A percentile compares a stretch with the other conserved stretches of the same genome.
Evolutionary conservation across 2,113 vertebrate species (phyloP).

Genomic region (Otocyon megalotis): DNA sequence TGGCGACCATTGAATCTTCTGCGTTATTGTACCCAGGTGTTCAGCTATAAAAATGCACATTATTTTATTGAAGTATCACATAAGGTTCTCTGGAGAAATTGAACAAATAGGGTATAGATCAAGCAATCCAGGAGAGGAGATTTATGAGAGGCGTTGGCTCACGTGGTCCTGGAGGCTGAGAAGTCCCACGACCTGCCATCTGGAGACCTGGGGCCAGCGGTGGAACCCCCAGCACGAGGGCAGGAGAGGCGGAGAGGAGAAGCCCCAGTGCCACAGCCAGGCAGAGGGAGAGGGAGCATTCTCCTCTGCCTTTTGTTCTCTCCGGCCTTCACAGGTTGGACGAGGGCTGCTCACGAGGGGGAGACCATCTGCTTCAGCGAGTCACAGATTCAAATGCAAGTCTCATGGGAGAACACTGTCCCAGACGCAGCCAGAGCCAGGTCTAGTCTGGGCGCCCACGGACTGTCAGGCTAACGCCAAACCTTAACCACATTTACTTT

Average conservation of each 20-base stretch:
- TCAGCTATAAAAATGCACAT: not conserved
- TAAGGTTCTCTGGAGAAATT: not conserved
- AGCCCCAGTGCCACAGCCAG: accelerated
- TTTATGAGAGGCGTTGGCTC: not conserved
- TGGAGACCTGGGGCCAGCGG: not conserved
- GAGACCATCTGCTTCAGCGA: accelerated
- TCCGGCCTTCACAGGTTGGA: too few species aligned
- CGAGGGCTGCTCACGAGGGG: accelerated
- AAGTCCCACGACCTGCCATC: accelerated
- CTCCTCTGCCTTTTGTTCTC: not conserved
- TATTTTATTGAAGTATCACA: too few species aligned
- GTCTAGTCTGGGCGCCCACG: accelerated
- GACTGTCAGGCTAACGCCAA: accelerated
- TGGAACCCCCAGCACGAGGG: accelerated
- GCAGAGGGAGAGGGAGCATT: accelerated
- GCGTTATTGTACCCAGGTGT: accelerated
- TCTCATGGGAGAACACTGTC: accelerated
- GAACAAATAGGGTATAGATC: accelerated
- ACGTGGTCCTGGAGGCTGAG: not conserved
- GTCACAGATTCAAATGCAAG: accelerated
- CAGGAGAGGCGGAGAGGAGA: not conserved
- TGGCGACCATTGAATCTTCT: not conserved
- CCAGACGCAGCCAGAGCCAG: not conserved
- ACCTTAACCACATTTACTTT: not conserved
- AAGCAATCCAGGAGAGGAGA: accelerated